A percentile compares a stretch with the other conserved stretches of the same genome.
Conservation (phyloP, 2,113 vertebrate genomes). For the Scytalopus superciliaris region DNA sequence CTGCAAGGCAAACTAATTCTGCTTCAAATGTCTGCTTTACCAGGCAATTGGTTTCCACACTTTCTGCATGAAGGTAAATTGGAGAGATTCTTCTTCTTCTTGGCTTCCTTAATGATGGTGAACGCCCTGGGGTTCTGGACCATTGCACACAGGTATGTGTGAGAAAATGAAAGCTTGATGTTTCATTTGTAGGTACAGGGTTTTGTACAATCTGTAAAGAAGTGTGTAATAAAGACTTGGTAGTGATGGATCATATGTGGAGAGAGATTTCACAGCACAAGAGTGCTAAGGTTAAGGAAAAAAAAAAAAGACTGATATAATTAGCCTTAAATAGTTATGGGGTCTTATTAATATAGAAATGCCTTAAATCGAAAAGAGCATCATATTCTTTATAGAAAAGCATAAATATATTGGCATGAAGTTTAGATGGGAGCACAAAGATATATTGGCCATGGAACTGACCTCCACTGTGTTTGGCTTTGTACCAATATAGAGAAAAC, state of each 20-base stretch:
- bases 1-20: conserved; percentile 1
- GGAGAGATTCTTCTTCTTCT: conserved; percentile 89
- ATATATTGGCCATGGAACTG: neutral
- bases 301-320: neutral
- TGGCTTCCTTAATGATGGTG: conserved; percentile 83
- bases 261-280: neutral
- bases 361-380: neutral
- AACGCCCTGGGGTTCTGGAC: conserved; percentile 86
- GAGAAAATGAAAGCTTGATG: neutral
- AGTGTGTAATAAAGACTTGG: neutral
- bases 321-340: neutral
- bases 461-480: neutral
- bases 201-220: neutral
- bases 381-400: neutral
- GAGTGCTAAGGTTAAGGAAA: neutral
- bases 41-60: conserved; percentile 91
- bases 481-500: rapidly evolving
- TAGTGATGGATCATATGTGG: neutral
- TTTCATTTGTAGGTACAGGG: neutral
- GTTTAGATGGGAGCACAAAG: neutral
- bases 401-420: neutral
- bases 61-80: conserved; percentile 85
- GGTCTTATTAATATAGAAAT: neutral
- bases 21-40: conserved; percentile 47
- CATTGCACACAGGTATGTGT: conserved; percentile 82